Percentiles rank a stretch among this genome's conserved stretches.
These are phyloP conservation scores for Lepidochrysops patricia DNA, from an alignment of 2,888 invertebrate species.

Conservation along the genomic window DNA sequence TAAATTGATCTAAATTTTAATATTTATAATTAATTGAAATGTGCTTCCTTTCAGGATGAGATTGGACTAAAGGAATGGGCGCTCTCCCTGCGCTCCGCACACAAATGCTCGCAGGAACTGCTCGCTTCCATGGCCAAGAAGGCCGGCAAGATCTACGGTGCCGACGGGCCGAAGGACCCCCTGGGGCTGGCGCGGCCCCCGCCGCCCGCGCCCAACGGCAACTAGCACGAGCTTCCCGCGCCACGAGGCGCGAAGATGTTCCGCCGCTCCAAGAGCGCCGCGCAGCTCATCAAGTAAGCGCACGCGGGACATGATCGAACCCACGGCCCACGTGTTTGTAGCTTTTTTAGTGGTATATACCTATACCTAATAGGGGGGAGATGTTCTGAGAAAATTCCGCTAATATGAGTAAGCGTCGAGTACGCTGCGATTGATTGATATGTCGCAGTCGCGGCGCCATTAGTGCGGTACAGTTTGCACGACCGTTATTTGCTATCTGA, in stretches of 20 bases:
- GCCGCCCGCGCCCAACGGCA: conserved; percentile 54
- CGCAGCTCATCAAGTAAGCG: conserved; percentile 69
- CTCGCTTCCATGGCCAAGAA: conserved; percentile 98
- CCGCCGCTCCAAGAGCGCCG: conserved; percentile 73
- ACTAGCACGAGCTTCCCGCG: conserved; percentile 71
- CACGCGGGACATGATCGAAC: not conserved
- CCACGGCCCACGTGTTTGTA: too few relatives aligned
- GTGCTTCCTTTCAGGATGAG: conserved; percentile 82
- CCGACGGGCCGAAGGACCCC: conserved; percentile 68
- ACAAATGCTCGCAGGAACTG: conserved; percentile 95
- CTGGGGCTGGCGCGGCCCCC: conserved; percentile 37
- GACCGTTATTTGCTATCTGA: too few relatives aligned
- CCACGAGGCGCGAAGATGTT: conserved; percentile 71
- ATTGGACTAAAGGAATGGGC: conserved; percentile 99
- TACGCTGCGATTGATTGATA: too few relatives aligned
- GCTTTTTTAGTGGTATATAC: too few relatives aligned
- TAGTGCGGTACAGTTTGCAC: too few relatives aligned
- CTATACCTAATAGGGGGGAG: too few relatives aligned
- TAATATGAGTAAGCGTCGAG: too few relatives aligned
- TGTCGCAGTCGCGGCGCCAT: too few relatives aligned
- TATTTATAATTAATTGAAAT: not conserved
- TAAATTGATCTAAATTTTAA: not conserved
- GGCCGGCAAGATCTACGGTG: conserved; percentile 98
- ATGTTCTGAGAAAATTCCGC: too few relatives aligned
- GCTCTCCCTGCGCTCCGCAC: conserved; percentile 93